phyloP scores from a whole-genome alignment of 2,113 vertebrate species.

The Crotalus helleri region DNA sequence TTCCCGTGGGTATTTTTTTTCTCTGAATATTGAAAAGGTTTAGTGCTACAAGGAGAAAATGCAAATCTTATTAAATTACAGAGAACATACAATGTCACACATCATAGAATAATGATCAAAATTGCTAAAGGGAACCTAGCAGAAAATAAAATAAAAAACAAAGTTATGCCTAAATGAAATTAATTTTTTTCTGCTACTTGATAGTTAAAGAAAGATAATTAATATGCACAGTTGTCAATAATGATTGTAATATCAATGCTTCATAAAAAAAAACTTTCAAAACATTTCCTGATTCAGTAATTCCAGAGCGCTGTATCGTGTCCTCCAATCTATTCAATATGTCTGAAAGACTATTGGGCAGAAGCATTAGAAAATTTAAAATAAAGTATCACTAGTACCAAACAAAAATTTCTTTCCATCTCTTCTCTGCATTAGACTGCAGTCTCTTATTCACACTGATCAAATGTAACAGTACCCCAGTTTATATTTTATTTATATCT shows the following conservation, averaged over 20 bases:
- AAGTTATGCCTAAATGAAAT: constrained; percentile 14
- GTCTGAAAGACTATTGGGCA: neutral
- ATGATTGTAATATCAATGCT: neutral
- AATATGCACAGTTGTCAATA: neutral
- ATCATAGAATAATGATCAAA: constrained; percentile 23
- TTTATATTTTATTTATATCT: neutral
- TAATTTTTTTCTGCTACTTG: constrained; percentile 7
- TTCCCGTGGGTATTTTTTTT: constrained; percentile 12
- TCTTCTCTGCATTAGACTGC: neutral
- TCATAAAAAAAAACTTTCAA: neutral
- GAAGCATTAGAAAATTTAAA: constrained; percentile 8
- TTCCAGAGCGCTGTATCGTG: neutral
- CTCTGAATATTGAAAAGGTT: constrained; percentile 37
- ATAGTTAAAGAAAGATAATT: constrained; percentile 9
- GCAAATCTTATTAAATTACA: constrained; percentile 49
- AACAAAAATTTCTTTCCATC: neutral
- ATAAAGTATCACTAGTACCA: neutral
- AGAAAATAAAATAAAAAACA: constrained; percentile 36
- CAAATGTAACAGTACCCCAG: neutral
- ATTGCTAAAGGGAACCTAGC: constrained; percentile 31
- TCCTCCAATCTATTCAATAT: neutral
- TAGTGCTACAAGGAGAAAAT: constrained; percentile 25
- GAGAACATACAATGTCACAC: constrained; percentile 30
- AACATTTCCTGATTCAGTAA: neutral
- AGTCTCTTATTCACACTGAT: neutral